These are phyloP conservation scores for Pogonophryne albipinna DNA, from an alignment of 2,797 vertebrate genomes.

Conservation along the genomic window DNA sequence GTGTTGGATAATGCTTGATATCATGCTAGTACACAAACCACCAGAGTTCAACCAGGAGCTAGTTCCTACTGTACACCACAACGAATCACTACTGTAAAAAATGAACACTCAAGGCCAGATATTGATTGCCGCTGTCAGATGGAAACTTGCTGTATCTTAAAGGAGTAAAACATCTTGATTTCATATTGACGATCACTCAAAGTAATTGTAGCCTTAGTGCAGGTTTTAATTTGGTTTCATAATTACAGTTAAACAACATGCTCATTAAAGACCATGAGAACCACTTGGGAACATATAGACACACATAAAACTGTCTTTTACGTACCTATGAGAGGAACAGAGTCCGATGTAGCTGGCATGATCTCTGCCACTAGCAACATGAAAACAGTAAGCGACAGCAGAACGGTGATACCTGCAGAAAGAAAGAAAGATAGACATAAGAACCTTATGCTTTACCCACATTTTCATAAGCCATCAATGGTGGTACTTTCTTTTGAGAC, in stretches of 20 bases:
- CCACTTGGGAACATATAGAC: not conserved
- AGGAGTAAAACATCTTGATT: conserved; percentile 6
- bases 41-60: not conserved
- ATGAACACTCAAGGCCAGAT: not conserved
- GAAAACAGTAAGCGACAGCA: conserved; percentile 88
- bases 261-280: not conserved
- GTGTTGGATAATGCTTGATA: not conserved
- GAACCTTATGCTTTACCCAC: not conserved
- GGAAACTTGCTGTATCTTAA: conserved; percentile 5
- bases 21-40: not conserved
- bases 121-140: conserved; percentile 18
- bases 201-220: not conserved
- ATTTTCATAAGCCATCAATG: not conserved
- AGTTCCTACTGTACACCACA: not conserved
- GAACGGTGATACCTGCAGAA: conserved; percentile 84
- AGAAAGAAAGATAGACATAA: conserved; percentile 20
- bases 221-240: not conserved
- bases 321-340: conserved; percentile 86
- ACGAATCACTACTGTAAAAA: not conserved
- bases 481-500: conserved; percentile 3
- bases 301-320: conserved; percentile 7
- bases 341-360: conserved; percentile 88
- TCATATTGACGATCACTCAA: not conserved
- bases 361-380: conserved; percentile 89
- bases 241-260: not conserved